Evolutionary conservation across 2,888 invertebrate species (phyloP), one percentile per base, ranked within the genome.

Genomic region (Limulus polyphemus): DNA sequence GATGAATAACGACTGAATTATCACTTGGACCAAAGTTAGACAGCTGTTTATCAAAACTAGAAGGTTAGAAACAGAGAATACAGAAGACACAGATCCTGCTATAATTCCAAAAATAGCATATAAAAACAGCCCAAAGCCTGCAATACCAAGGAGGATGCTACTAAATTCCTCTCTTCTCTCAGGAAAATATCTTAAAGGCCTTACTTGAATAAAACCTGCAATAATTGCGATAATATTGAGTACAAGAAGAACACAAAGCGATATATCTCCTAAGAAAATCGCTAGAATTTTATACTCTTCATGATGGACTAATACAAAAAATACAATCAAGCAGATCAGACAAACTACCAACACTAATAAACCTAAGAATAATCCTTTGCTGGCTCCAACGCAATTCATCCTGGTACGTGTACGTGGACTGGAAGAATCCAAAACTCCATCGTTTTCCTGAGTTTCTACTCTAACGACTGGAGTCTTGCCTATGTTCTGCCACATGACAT

Each of bases 41-140:
- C 87, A 83, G 72, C 90, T 89, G 65, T 93, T 92, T 66, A 91
- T 84, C 83, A 92, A 88, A 66, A 94, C 90, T 71, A 95, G 81
- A 57, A 92, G 81, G 75, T 91, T 90, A 13, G 91, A 90, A 70
- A 72, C 73, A 64, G 65, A 70, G 76, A 89, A 88, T 73, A 85
- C 84, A 61, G 86, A 68, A 56, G 58, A 87, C 74, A 87, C 85
- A 51, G 87, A 87, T 59, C 93, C 94, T 69, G 94, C 90, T 72
- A 94, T 90, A 66, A 93, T 87, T 75, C 91, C 90, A 81, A 94
- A 92, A 59, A 90, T 87, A 14, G 92, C 90, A 75, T 93, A 93
- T 65, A 89, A 83, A 79, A 94, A 94, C 61, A 94, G 83, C 62
- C 95, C 95, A 74, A 93, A 90, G 46, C 92, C 90, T 52, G 94